Evolutionary conservation across 2,888 invertebrate genomes (phyloP), one percentile per base, ranked within the genome.

Genomic region (Zaprionus bogoriensis): DNA sequence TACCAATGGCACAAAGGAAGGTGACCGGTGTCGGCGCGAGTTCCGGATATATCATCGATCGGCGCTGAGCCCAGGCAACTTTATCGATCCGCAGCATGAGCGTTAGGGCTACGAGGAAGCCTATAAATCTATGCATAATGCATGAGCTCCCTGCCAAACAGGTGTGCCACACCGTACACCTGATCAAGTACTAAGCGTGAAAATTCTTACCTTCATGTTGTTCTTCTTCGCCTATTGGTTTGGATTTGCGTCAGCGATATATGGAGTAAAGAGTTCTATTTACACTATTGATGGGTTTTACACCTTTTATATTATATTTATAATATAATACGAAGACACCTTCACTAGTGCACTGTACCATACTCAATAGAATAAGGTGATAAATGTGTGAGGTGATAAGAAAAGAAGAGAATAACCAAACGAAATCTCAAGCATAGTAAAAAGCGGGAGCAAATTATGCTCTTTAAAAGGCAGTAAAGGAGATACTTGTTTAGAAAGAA

Each of bases 1-100:
- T 89, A 20, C 91, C 91, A 30, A 91, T 87, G 23, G 91, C 91
- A 6, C 74, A 83, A 74, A 91, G 90, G 60, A 89, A 89, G 83
- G 90, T 90, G 0, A 85, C 76, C 45, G 91, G 84, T 1, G 91
- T 91, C 4, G 91, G 91, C 1, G 88, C 61, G 0, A 90, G 89
- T 1, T 89, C 87, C 14, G 91, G 91, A 63, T 87, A 90, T 14
- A 89, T 53, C 4, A 80, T 55, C 1, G 84, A 81, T 60, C 80
- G 66, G 12, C 32, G 5, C 32, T 32, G 32, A 5, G 32, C 14
- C 6, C 14, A 32, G 6, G 9, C 32, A 3, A 9, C 14, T 5
- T 44, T 45, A 25, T 28, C 45, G 9, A 7, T 17, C n/a, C 19
- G 25, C 14, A 22, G 30, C 25, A 47, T 19, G 9, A 55, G 1